Percentiles rank a stretch among this genome's conserved stretches.
phyloP scores from a whole-genome alignment of 2,888 invertebrate genomes.

The Drosophila atripex region DNA sequence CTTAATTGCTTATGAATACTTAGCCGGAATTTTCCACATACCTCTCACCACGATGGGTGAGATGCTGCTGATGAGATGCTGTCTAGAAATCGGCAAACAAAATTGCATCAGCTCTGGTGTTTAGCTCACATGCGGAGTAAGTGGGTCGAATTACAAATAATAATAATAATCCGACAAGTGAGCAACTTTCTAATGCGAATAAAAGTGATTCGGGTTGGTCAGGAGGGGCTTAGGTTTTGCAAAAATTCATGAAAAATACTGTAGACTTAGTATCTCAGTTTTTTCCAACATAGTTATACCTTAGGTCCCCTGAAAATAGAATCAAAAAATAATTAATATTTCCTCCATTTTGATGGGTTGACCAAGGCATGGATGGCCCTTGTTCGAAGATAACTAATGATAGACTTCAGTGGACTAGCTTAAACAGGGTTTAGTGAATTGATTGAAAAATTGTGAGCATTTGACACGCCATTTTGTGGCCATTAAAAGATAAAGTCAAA shows the following conservation, averaged over 20 bases:
- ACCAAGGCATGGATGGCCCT: slow-evolving; percentile 15
- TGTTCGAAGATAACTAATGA: slow-evolving; percentile 42
- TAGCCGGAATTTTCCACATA: slow-evolving; percentile 18
- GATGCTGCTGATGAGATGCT: neutral
- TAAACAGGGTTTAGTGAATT: slow-evolving; percentile 53
- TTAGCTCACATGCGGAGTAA: slow-evolving; percentile 20
- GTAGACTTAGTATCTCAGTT: neutral
- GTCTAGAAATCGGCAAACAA: slow-evolving; percentile 21
- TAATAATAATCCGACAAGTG: slow-evolving; percentile 11
- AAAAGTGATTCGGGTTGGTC: neutral
- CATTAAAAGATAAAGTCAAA: slow-evolving; percentile 74
- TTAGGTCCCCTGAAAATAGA: neutral
- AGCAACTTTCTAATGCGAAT: slow-evolving; percentile 34
- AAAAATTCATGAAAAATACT: neutral
- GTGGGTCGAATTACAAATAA: slow-evolving; percentile 19
- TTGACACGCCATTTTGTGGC: slow-evolving; percentile 77
- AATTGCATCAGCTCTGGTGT: slow-evolving; percentile 26
- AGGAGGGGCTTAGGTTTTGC: neutral
- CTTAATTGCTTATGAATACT: slow-evolving; percentile 68
- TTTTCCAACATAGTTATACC: neutral
- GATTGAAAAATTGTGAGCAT: slow-evolving; percentile 71
- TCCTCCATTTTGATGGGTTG: slow-evolving; percentile 7
- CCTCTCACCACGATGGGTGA: slow-evolving; percentile 17
- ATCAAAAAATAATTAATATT: neutral
- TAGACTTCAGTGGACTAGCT: slow-evolving; percentile 5